A percentile compares a stretch with the other conserved stretches of the same genome.
Evolutionary conservation across 37 sponge, comb jelly and placozoan genomes (phyloP).

Genomic region (Geodia barretti): DNA sequence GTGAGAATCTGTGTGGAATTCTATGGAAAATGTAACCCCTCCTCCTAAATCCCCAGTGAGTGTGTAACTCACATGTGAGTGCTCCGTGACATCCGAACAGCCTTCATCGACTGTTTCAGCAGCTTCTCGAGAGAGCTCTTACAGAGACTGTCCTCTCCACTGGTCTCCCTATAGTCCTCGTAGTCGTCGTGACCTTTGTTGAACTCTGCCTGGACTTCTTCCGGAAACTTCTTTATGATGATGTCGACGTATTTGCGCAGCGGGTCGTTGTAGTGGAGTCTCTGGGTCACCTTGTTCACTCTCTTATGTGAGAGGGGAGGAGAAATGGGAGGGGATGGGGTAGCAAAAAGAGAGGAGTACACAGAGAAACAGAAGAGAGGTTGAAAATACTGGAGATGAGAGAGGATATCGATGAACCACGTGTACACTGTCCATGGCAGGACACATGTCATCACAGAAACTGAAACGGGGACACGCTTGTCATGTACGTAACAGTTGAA

Average conservation of each 20-base stretch:
- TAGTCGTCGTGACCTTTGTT: constrained; percentile 77
- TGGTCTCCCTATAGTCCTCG: constrained; percentile 65
- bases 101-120: constrained; percentile 68
- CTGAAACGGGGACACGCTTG: not conserved
- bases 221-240: constrained; percentile 85
- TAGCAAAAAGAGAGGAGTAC: too few relatives aligned
- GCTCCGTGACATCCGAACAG: constrained; percentile 50
- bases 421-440: not conserved
- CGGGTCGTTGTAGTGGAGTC: constrained; percentile 68
- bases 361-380: not conserved
- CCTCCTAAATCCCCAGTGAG: too few relatives aligned
- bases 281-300: constrained; percentile 49
- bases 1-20: too few relatives aligned
- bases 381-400: not conserved
- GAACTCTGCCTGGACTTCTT: constrained; percentile 57
- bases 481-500: not conserved
- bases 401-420: too few relatives aligned
- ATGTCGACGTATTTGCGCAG: constrained; percentile 70
- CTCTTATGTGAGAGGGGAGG: constrained; percentile 41
- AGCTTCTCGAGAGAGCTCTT: constrained; percentile 63
- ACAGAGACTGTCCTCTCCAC: constrained; percentile 32
- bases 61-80: constrained; percentile 42
- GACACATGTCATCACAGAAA: not conserved
- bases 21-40: too few relatives aligned
- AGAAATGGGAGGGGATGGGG: not conserved